Base-by-base conservation (phyloP, 1,140 invertebrate genomes). In the Eueides isabella region DNA sequence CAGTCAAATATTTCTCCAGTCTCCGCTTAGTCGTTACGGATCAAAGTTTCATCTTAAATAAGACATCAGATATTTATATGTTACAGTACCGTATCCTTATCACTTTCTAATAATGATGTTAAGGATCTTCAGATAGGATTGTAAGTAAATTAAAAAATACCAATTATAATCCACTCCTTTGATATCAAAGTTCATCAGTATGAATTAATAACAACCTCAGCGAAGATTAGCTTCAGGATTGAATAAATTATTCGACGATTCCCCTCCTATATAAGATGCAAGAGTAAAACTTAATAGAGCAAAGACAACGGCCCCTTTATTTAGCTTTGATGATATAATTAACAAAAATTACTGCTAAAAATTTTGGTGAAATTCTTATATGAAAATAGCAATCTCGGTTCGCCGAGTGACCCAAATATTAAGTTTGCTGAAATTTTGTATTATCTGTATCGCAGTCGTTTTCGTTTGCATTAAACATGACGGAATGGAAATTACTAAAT, bases 321-420 rank as follows among this genome's bases (percentile, higher is more conserved):
- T 62, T 41, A 67, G 41, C 61, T 67, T 67, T 55, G 16, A 61
- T 64, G 29, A 31, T 61, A 62, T 73, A 73, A 73, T 73, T 73
- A 73, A 62, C 64, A 73, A 73, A 73, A 73, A 41, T 30, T 48
- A 48, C 30, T 63, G 38, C 64, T 68, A 68, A 68, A 61, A 38
- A 30, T 68, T 23, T 61, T 69, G 19, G 29, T 69, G 16, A 23
- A 31, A 28, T 19, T 33, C 48, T 69, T 61, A 55, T 55, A 55
- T 26, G 48, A 55, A 55, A 55, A 55, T 55, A 26, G 19, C 48
- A 55, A 55, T 55, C 48, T 26, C 48, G 48, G 2, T 11, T 55
- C n/a, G 9, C 48, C 19, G 11, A 61, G 44, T 69, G 67, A 61
- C 30, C 67, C 48, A 35, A 35, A 61, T 69, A 69, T 69, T 69